These are phyloP conservation scores for Otolemur garnettii DNA, from an alignment of 2,113 vertebrate genomes.

Conservation along the genomic window DNA sequence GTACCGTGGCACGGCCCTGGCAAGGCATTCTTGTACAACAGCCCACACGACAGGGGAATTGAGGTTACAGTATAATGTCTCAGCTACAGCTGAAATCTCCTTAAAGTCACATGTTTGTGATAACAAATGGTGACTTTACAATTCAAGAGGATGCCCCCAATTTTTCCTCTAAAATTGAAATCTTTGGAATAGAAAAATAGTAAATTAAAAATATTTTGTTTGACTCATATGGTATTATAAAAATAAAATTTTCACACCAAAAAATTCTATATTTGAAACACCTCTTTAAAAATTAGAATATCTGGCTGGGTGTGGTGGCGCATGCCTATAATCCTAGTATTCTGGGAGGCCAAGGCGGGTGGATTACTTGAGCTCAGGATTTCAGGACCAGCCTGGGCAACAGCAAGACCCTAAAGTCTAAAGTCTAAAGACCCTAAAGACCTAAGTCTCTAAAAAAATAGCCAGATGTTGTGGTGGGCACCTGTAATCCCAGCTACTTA, in stretches of 20 bases:
- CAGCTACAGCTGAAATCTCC: not conserved
- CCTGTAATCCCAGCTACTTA: no score
- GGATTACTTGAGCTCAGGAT: not conserved
- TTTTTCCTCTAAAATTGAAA: not conserved
- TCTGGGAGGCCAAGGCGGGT: no score
- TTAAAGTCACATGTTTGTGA: not conserved
- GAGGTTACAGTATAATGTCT: slow-evolving; percentile 2
- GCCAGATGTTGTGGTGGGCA: no score
- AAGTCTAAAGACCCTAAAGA: no score
- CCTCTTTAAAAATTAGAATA: not conserved
- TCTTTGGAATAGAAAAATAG: not conserved
- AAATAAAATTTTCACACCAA: not conserved
- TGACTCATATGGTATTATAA: not conserved
- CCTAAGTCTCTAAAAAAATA: no score
- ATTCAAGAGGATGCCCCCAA: not conserved
- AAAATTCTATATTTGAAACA: not conserved
- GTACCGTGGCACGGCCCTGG: slow-evolving; percentile 13
- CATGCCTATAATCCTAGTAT: no score
- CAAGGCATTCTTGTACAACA: not conserved
- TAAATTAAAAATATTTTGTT: slow-evolving; percentile 34
- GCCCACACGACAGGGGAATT: slow-evolving; percentile 10
- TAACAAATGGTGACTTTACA: not conserved
- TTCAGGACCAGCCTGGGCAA: not conserved
- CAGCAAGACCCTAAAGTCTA: no score
- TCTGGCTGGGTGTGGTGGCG: no score